phyloP scores from a whole-genome alignment of 2,113 vertebrate species.

The Physeter macrocephalus region DNA sequence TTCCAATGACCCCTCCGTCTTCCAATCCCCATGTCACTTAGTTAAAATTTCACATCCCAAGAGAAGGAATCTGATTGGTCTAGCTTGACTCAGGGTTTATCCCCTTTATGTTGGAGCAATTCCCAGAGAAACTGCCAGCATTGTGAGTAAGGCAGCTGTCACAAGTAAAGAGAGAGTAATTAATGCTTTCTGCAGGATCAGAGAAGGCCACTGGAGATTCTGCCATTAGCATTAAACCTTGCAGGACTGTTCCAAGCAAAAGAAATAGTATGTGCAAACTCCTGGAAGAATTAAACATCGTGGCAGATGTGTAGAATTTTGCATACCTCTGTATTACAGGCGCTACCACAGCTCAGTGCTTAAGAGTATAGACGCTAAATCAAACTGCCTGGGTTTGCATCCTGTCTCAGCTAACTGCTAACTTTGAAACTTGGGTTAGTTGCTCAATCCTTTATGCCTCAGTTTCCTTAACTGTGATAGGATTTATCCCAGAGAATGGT shows the following conservation, averaged over 20 bases:
- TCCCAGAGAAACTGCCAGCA: neutral
- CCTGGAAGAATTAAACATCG: neutral
- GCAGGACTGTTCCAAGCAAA: neutral
- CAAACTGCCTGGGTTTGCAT: neutral
- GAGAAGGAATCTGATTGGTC: neutral
- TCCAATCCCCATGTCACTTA: neutral
- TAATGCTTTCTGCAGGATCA: neutral
- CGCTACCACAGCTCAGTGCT: neutral
- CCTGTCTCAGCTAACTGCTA: neutral
- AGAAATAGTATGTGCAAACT: neutral
- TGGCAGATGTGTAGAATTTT: neutral
- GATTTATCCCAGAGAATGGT: neutral
- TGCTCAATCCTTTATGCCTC: neutral
- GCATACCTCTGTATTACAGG: neutral
- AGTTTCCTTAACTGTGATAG: neutral
- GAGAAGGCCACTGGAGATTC: neutral
- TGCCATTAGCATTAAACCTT: neutral
- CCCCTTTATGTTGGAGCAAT: neutral
- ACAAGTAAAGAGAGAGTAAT: neutral
- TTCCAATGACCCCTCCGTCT: neutral
- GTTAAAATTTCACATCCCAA: neutral
- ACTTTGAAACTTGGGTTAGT: neutral
- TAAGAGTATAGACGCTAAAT: neutral
- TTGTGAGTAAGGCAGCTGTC: neutral
- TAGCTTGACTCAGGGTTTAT: neutral